Percentiles rank a stretch among this genome's conserved stretches.
phyloP scores from a whole-genome alignment of 2,113 vertebrate species.

The Bathybates hornii region DNA sequence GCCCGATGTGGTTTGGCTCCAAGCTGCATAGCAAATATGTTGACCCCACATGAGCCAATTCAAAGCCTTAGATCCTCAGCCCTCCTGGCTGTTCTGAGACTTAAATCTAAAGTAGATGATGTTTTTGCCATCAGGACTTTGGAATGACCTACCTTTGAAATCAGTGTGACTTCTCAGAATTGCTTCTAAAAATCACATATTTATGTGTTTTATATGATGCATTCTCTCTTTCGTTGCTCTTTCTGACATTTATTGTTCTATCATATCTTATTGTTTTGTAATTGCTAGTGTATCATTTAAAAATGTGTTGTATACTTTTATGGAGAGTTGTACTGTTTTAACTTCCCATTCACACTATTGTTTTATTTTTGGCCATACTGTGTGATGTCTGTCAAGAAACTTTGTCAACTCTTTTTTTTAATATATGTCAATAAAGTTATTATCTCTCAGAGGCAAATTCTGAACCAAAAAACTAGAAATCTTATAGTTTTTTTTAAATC shows the following conservation, averaged over 20 bases:
- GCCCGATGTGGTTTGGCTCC: not conserved
- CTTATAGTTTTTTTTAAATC: accelerated
- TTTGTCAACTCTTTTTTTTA: not conserved
- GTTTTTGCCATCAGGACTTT: not conserved
- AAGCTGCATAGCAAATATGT: not conserved
- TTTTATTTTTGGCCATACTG: not conserved
- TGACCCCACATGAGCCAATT: not conserved
- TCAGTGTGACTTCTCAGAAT: not conserved
- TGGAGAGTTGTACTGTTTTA: not conserved
- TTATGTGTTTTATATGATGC: not conserved
- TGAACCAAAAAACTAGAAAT: not conserved
- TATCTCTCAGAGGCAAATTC: not conserved
- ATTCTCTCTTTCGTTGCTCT: not conserved
- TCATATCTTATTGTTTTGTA: not conserved
- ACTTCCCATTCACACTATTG: not conserved
- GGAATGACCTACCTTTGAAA: not conserved
- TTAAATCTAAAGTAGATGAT: not conserved
- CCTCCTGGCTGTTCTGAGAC: not conserved
- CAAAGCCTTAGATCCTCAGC: not conserved
- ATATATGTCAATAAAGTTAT: not conserved
- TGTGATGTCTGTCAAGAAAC: not conserved
- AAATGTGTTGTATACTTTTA: not conserved
- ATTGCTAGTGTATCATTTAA: not conserved
- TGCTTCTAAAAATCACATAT: not conserved
- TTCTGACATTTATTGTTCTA: not conserved